Evolutionary conservation across 2,113 vertebrate genomes (phyloP), one percentile per base, ranked within the genome.

Genomic region (Turdus rufiventris): DNA sequence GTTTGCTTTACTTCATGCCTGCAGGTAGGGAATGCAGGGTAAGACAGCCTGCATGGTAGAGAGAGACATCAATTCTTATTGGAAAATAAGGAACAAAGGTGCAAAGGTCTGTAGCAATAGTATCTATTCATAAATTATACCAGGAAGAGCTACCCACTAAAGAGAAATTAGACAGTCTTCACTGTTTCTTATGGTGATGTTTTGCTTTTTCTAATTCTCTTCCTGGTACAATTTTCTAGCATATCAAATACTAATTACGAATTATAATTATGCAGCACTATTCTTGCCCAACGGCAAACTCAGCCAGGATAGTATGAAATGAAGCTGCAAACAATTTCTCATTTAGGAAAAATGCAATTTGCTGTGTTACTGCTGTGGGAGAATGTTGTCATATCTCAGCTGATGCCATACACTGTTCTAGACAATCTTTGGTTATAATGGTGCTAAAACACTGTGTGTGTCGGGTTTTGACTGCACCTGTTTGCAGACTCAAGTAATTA

Each of bases 401-500:
- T 84, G 45, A 68, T 71, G 65, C 24, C 56, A n/a, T 38, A 36
- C 24, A 28, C 63, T 85, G 23, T 85, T 91, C 72, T 85, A 36
- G 62, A 76, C 53, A 36, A 74, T 95, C 61, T 56, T 26, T 61
- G 42, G 33, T 76, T 85, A 47, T 89, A 89, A 70, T 72, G 42
- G n/a, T 84, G 79, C 91, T 72, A 78, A 96, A 91, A 7, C 51
- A 34, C 47, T 60, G 8, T 78, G 10, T 15, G 6, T 94, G 76
- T 91, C 34, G 68, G 72, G 31, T 89, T 96, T 96, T 91, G 81
- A 93, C 81, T 80, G 68, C 61, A 91, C 61, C 84, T 97, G 95
- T 97, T 97, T 97, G 85, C 80, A 98, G 97, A 97, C 97, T 96
- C 60, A 48, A 48, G 36, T 96, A 95, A 97, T 97, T 96, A 93